phyloP scores from a whole-genome alignment of 2,797 vertebrate species.

The Nyctalus aviator region DNA sequence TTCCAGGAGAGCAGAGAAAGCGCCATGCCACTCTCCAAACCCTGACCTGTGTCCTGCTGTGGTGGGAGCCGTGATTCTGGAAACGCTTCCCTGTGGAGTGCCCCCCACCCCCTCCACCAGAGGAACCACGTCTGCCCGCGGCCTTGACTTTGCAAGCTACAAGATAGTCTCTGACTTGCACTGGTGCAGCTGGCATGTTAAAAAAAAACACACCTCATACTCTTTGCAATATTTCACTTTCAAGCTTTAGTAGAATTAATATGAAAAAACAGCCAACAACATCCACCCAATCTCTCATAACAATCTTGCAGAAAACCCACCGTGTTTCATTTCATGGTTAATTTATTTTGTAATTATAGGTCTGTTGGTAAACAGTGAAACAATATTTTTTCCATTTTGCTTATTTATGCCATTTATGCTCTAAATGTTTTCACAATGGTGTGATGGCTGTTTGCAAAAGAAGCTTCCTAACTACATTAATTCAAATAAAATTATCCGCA shows the following conservation, averaged over 20 bases:
- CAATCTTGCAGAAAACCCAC: slow-evolving; percentile 86
- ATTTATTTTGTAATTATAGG: slow-evolving; percentile 91
- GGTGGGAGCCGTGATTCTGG: fast-evolving
- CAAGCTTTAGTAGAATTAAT: slow-evolving; percentile 84
- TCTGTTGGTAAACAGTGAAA: slow-evolving; percentile 89
- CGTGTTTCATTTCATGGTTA: slow-evolving; percentile 90
- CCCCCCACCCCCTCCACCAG: background rate
- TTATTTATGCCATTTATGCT: slow-evolving; percentile 84
- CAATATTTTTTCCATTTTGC: slow-evolving; percentile 87
- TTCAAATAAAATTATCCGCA: slow-evolving; percentile 76
- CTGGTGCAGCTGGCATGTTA: background rate
- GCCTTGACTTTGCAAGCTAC: slow-evolving; percentile 60
- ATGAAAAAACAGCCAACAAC: slow-evolving; percentile 72
- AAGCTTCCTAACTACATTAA: slow-evolving; percentile 78
- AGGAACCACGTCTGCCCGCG: fast-evolving
- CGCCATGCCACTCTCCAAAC: fast-evolving
- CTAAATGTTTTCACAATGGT: slow-evolving; percentile 83
- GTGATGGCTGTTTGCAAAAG: slow-evolving; percentile 82
- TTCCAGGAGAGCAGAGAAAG: background rate
- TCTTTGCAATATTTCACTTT: slow-evolving; percentile 76
- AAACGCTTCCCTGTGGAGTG: fast-evolving
- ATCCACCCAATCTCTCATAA: slow-evolving; percentile 85
- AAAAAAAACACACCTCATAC: slow-evolving; percentile 63
- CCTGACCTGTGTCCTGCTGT: background rate
- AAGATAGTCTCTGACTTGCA: slow-evolving; percentile 40